Conservation (phyloP, 2,113 vertebrate species). For the Oreochromis spilurus region DNA sequence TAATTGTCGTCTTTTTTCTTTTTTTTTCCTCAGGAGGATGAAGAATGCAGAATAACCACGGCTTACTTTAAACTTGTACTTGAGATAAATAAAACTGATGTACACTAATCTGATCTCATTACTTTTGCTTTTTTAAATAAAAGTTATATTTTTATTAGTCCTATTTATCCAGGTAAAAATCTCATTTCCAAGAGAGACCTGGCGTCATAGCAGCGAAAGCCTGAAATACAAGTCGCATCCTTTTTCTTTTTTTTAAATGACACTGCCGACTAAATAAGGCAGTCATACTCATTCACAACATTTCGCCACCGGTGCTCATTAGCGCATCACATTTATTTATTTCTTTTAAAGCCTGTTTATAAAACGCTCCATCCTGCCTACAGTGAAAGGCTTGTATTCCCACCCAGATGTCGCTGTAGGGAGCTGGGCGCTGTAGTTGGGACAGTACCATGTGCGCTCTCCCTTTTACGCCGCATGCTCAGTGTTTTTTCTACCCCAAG, state of each 20-base stretch:
- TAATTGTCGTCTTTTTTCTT: background rate
- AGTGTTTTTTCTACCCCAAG: slow-evolving; percentile 22
- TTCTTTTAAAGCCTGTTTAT: background rate
- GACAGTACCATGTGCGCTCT: slow-evolving; percentile 19
- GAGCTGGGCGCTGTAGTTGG: slow-evolving; percentile 40
- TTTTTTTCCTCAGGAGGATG: slow-evolving; percentile 26
- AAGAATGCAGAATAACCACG: slow-evolving; percentile 24
- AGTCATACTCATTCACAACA: fast-evolving
- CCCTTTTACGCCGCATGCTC: slow-evolving; percentile 61
- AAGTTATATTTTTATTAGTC: background rate
- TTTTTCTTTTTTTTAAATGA: background rate
- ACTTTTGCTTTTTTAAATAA: background rate
- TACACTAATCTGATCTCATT: too few relatives aligned
- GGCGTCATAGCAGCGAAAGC: fast-evolving
- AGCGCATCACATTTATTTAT: background rate
- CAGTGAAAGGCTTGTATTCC: background rate
- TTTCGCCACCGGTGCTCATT: background rate
- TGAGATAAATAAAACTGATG: background rate
- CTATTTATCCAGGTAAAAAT: background rate
- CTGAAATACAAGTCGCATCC: background rate
- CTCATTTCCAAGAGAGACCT: background rate
- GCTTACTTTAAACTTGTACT: background rate
- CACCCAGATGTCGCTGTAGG: slow-evolving; percentile 74
- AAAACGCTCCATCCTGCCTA: background rate
- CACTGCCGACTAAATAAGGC: background rate